Conservation (phyloP, 2,888 invertebrate genomes). For the Brenthis hecate region DNA sequence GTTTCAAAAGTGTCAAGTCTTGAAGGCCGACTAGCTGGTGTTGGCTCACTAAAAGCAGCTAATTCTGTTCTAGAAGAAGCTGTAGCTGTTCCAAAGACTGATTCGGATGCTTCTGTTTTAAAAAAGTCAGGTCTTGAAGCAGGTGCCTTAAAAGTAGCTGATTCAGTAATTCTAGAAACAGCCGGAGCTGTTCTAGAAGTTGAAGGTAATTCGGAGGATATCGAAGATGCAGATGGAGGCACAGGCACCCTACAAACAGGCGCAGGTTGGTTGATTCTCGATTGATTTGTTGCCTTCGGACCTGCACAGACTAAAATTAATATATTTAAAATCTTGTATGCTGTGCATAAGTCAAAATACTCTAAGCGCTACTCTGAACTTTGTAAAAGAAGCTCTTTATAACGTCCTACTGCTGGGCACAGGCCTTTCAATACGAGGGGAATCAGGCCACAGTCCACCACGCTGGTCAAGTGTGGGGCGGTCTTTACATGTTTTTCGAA, state of each 20-base stretch:
- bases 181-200: neutral
- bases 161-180: neutral
- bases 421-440: no score
- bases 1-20: slow-evolving; percentile 44
- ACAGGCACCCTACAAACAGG: neutral
- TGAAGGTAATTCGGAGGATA: neutral
- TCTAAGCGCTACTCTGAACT: no score
- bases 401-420: no score
- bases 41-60: no score
- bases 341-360: no score
- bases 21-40: slow-evolving; percentile 34
- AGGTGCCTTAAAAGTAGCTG: neutral
- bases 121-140: neutral
- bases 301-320: no score
- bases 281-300: no score
- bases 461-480: no score
- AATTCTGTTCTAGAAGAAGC: slow-evolving; percentile 40
- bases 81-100: neutral
- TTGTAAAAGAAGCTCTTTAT: no score
- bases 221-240: neutral
- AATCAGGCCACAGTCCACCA: no score
- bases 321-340: no score
- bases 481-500: no score
- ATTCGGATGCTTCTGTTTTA: neutral
- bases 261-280: neutral